These are phyloP conservation scores for Tipula vernalis DNA, from an alignment of 2,888 invertebrate species.

Conservation along the genomic window DNA sequence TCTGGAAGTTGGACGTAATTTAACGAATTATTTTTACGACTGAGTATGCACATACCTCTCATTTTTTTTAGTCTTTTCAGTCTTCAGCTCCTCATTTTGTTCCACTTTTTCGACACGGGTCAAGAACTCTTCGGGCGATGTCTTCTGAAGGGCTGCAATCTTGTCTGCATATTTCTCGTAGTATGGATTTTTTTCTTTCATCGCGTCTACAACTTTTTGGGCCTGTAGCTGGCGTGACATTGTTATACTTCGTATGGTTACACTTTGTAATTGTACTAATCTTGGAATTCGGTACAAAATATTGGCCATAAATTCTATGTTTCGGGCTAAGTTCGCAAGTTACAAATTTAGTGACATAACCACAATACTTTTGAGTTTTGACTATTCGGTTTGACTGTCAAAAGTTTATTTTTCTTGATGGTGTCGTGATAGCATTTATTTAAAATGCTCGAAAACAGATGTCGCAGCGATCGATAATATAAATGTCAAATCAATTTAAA, in stretches of 20 bases:
- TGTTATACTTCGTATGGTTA: constrained; percentile 19
- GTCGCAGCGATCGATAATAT: background rate
- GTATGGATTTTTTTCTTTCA: constrained; percentile 55
- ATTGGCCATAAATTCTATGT: background rate
- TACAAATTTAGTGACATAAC: background rate
- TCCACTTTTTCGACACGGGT: constrained; percentile 43
- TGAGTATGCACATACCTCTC: constrained; percentile 21
- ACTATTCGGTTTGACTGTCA: background rate
- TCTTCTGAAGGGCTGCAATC: constrained; percentile 58
- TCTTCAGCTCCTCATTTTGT: constrained; percentile 31
- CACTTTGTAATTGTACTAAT: constrained; percentile 18
- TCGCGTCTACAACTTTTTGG: constrained; percentile 38
- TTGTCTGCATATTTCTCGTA: constrained; percentile 70
- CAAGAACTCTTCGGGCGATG: constrained; percentile 62
- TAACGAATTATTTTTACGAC: too few relatives aligned
- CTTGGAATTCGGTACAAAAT: background rate
- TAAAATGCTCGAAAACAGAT: background rate
- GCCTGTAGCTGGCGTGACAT: constrained; percentile 36
- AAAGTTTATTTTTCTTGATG: background rate
- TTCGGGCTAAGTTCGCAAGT: background rate
- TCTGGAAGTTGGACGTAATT: constrained; percentile 26
- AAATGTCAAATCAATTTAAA: background rate
- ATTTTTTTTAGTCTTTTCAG: constrained; percentile 11
- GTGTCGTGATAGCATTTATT: background rate
- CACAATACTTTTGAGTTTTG: background rate